Base-by-base conservation (phyloP, 1,140 invertebrate species). In the Bombus turneri region DNA sequence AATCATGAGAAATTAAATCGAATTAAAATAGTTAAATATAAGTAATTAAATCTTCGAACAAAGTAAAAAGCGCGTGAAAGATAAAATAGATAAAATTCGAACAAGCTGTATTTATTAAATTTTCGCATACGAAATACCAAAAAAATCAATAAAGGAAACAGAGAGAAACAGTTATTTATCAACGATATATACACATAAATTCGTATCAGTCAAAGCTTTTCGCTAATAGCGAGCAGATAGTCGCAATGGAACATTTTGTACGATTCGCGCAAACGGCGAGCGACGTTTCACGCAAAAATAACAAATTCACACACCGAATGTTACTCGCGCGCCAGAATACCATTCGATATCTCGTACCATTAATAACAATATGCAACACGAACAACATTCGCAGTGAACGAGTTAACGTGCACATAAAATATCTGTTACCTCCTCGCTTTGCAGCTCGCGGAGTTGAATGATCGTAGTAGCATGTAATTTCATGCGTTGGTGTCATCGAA, bases 401-500 rank as follows among this genome's bases (percentile, higher is more conserved):
- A 25, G 74, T 76, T 37, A 59, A n/a, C 43, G 43, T 22, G n/a
- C 18, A 47, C 47, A 4, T 22, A 15, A 75, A 75, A 57, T 34
- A n/a, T 34, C 31, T 34, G 43, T 25, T 5, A 15, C 43, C 31
- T 25, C 10, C 3, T 43, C 39, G 5, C n/a, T 74, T 12, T 39
- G 12, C 25, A 5, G 4, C 37, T 6, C 22, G 18, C 31, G 31
- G 8, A 39, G 37, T 25, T 71, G 39, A 71, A 83, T 31, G 34
- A 43, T 66, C 64, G 25, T 3, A 41, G 25, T 3, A 41, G 25
- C 59, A 13, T 18, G 72, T 53, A 39, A 62, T 31, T 62, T 18
- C 10, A n/a, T 18, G 13, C 31, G 41, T 31, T 39, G 9, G 64
- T 80, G 78, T 66, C 59, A 75, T 69, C 76, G 43, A 84, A 75